Percentiles rank a stretch among this genome's conserved stretches.
Conservation (phyloP, 1,140 invertebrate genomes). For the Trypoxylus dichotomus region DNA sequence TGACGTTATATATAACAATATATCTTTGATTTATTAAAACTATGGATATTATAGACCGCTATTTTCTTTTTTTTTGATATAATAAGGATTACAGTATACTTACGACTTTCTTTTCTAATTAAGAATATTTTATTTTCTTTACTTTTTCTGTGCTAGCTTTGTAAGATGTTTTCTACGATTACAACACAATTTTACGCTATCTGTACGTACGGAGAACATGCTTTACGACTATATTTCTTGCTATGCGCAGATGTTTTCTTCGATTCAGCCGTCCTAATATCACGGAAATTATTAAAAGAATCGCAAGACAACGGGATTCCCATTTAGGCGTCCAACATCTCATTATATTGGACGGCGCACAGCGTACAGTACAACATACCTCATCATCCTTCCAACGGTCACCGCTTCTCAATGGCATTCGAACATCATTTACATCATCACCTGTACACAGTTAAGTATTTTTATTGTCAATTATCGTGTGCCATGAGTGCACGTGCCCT, state of each 20-base stretch:
- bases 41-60: no score
- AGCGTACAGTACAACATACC: not conserved
- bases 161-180: not conserved
- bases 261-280: not conserved
- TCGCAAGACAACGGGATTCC: slow-evolving; percentile 17
- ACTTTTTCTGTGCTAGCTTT: not conserved
- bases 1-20: no score
- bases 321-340: not conserved
- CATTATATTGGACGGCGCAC: not conserved
- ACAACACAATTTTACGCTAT: not conserved
- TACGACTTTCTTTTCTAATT: no score
- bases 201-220: not conserved
- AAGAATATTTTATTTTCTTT: no score
- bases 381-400: slow-evolving; percentile 4
- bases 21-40: no score
- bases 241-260: slow-evolving; percentile 11
- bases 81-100: no score
- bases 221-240: not conserved
- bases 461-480: slow-evolving; percentile 11
- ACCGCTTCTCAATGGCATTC: not conserved
- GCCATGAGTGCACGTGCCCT: slow-evolving; percentile 1
- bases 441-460: slow-evolving; percentile 16
- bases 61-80: no score
- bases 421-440: slow-evolving; percentile 13
- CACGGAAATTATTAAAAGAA: slow-evolving; percentile 14